Evolutionary conservation across 1,140 invertebrate genomes (phyloP).

Genomic region (Drosophila varians): DNA sequence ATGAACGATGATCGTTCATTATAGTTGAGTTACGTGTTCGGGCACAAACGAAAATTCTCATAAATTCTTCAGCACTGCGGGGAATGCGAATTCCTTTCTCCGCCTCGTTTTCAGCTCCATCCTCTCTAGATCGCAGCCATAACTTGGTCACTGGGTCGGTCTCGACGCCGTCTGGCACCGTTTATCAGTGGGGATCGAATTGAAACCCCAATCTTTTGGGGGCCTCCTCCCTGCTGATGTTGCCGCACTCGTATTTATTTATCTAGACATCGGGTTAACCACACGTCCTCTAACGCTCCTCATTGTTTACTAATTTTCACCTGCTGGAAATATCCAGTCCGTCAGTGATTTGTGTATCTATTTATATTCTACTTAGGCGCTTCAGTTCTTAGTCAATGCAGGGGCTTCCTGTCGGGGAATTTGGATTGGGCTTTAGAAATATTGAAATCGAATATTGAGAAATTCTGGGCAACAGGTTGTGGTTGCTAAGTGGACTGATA

Average conservation of each 20-base stretch:
- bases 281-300: slow-evolving; percentile 1
- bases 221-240: slow-evolving; percentile 41
- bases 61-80: slow-evolving; percentile 59
- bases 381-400: slow-evolving; percentile 25
- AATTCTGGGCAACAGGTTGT: slow-evolving; percentile 39
- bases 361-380: slow-evolving; percentile 18
- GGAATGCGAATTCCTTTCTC: slow-evolving; percentile 69
- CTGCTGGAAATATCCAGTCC: slow-evolving; percentile 24
- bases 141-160: slow-evolving; percentile 77
- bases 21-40: slow-evolving; percentile 51
- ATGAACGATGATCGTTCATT: slow-evolving; percentile 59
- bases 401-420: background rate
- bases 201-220: slow-evolving; percentile 49
- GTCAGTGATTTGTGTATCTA: slow-evolving; percentile 54
- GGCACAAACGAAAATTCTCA: slow-evolving; percentile 56
- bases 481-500: slow-evolving; percentile 21
- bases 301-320: slow-evolving; percentile 22
- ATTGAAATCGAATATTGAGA: slow-evolving; percentile 33
- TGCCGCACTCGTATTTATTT: slow-evolving; percentile 48
- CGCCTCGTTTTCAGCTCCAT: slow-evolving; percentile 27
- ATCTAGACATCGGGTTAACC: slow-evolving; percentile 62
- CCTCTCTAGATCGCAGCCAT: slow-evolving; percentile 42
- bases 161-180: slow-evolving; percentile 55
- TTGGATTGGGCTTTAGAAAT: slow-evolving; percentile 4
- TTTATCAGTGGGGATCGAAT: slow-evolving; percentile 13